Base-by-base conservation (phyloP, 1,140 invertebrate genomes). In the Harlomillsia oculata region DNA sequence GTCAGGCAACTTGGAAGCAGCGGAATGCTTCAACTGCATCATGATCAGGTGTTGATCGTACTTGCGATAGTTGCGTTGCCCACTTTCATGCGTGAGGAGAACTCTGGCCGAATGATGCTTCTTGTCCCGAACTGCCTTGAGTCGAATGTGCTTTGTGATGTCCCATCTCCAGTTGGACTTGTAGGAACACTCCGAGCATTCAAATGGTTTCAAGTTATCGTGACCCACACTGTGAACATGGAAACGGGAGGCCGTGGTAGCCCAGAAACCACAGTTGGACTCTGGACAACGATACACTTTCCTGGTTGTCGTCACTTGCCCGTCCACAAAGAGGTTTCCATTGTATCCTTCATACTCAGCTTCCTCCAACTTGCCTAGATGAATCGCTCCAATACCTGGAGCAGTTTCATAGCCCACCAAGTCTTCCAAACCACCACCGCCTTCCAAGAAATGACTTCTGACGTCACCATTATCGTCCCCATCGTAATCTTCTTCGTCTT, bases 81-180 rank as follows among this genome's bases (percentile, higher is more conserved):
- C 90, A 36, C 88, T 89, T 73, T 91, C 88, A 69, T 92, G 87
- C 44, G 89, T 91, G 78, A 91, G 86, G 56, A 93, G 74, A 45
- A 92, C 85, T 71, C 84, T 83, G n/a, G 77, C 74, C 26, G 69
- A 67, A 36, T 84, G 82, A 70, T 93, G 87, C 34, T 81, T 80
- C 51, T 80, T 78, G 75, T 93, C 89, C 53, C 85, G 76, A 14
- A 83, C 82, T 14, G 84, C 83, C 76, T 90, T 92, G 65, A 92
- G 74, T 69, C 87, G 84, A 53, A 95, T 94, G 71, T 96, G 92
- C 74, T 95, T 95, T 37, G 88, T 92, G 56, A 97, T 91, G 73
- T 93, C 89, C 89, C 89, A 94, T 59, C 88, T 79, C 89, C 89
- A 94, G 72, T 94, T 94, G 21, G 89, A 93, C 59, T 89, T 82